Evolutionary conservation across 2,113 vertebrate species (phyloP).

Genomic region (Danionella cerebrum): DNA sequence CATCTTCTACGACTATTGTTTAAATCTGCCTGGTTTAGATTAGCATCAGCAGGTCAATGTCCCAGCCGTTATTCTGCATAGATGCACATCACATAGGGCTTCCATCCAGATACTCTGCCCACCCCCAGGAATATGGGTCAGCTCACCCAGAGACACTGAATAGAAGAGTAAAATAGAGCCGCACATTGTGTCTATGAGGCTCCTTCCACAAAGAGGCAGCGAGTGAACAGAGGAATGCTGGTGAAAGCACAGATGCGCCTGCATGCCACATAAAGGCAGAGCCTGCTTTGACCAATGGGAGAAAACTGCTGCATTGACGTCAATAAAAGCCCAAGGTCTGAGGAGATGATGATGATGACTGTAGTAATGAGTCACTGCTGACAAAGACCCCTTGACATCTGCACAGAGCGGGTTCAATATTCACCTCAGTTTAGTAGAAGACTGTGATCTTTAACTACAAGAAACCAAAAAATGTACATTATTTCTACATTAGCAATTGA

Average conservation of each 20-base stretch:
- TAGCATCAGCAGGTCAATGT: conserved; percentile 40
- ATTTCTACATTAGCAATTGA: too few species aligned
- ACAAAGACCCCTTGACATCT: not conserved
- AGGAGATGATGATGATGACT: not conserved
- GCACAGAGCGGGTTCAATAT: not conserved
- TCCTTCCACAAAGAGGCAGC: not conserved
- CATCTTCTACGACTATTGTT: not conserved
- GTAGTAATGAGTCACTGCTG: not conserved
- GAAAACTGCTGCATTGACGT: conserved; percentile 6
- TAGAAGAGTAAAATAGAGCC: conserved; percentile 23
- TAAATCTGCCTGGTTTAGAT: not conserved
- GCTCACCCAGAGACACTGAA: conserved; percentile 22
- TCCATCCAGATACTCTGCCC: not conserved
- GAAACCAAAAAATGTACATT: too few species aligned
- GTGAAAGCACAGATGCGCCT: not conserved
- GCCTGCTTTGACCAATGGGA: not conserved
- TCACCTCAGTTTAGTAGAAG: not conserved
- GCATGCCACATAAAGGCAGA: not conserved
- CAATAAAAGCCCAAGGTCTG: not conserved
- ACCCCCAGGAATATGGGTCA: conserved; percentile 33
- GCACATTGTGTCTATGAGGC: conserved; percentile 11
- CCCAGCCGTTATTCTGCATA: conserved; percentile 34
- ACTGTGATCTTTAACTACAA: too few species aligned
- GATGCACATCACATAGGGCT: conserved; percentile 31
- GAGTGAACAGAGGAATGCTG: not conserved